Conservation (phyloP, 1,140 invertebrate genomes). For the Colletes gigas region DNA sequence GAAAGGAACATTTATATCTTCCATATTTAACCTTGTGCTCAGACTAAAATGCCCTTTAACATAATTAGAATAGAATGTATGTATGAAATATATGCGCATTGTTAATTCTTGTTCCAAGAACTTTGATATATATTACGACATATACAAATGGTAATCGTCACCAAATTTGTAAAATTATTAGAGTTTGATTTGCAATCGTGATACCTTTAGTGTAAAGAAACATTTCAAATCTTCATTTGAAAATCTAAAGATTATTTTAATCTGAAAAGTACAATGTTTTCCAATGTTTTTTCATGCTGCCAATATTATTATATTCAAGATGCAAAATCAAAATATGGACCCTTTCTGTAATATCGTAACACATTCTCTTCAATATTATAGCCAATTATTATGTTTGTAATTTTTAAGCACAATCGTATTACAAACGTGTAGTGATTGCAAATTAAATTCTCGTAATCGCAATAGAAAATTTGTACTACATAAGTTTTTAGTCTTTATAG, state of each 20-base stretch:
- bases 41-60: constrained; percentile 15
- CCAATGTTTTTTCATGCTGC: not conserved
- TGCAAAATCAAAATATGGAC: constrained; percentile 35
- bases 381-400: constrained; percentile 12
- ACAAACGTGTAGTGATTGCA: constrained; percentile 21
- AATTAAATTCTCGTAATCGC: constrained; percentile 22
- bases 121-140: constrained; percentile 3
- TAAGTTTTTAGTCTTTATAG: constrained; percentile 34
- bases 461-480: constrained; percentile 33
- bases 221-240: not conserved
- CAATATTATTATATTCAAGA: not conserved
- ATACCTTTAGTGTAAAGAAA: not conserved
- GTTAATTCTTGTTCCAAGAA: not conserved
- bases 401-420: not conserved
- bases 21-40: constrained; percentile 1
- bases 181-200: constrained; percentile 9
- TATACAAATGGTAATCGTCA: constrained; percentile 3
- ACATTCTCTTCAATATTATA: constrained; percentile 10
- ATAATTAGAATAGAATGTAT: constrained; percentile 22
- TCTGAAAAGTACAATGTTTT: constrained; percentile 6
- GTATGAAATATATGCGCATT: not conserved
- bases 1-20: constrained; percentile 33
- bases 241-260: constrained; percentile 12
- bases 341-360: constrained; percentile 47
- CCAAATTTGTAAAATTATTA: constrained; percentile 16